Percentiles rank a stretch among this genome's conserved stretches.
Evolutionary conservation across 2,797 vertebrate genomes (phyloP).

Genomic region (Parauchenoglanis ngamensis): DNA sequence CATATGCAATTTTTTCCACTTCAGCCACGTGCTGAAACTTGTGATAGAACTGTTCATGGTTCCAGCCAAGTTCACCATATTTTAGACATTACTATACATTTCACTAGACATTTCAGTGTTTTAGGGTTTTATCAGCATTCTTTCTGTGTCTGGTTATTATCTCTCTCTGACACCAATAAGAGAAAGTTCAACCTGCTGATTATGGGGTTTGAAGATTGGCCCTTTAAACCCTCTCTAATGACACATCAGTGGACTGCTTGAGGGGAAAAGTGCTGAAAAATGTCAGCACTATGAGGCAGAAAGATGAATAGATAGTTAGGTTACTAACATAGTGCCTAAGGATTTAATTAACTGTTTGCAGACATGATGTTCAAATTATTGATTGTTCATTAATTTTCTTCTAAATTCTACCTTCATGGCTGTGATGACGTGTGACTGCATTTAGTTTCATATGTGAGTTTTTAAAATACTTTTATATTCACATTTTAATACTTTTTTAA

Average conservation of each 20-base stretch:
- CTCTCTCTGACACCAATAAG: not conserved
- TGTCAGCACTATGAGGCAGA: not conserved
- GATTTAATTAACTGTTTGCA: not conserved
- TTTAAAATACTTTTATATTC: not conserved
- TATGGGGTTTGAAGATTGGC: not conserved
- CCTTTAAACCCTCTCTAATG: not conserved
- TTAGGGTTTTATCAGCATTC: not conserved
- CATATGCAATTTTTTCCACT: not conserved
- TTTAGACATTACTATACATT: not conserved
- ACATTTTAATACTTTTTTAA: not conserved
- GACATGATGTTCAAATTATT: not conserved
- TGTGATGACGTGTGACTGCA: not conserved
- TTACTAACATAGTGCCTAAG: not conserved
- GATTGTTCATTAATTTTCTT: not conserved
- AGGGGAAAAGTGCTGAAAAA: constrained; percentile 3
- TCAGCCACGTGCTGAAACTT: not conserved
- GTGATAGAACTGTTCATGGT: not conserved
- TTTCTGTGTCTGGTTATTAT: not conserved
- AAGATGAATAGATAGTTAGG: not conserved
- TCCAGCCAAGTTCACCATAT: not conserved
- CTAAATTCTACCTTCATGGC: not conserved
- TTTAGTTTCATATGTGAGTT: not conserved
- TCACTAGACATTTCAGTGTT: not conserved
- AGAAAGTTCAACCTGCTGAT: constrained; percentile 24
- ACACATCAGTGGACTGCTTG: not conserved